These are phyloP conservation scores for Pangasius djambal DNA, from an alignment of 2,797 vertebrate species.

Conservation along the genomic window DNA sequence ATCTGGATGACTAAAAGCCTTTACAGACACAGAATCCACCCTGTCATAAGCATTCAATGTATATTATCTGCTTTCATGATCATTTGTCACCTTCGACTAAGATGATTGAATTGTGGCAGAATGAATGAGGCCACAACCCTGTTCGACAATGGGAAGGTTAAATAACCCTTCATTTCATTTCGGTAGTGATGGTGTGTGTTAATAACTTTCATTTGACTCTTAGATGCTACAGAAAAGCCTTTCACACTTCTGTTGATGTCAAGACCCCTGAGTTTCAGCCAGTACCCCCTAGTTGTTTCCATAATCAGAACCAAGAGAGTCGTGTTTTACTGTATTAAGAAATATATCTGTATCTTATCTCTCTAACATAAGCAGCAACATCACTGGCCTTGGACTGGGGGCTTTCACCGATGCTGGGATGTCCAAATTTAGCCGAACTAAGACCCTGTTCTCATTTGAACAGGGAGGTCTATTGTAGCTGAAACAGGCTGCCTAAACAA, in stretches of 20 bases:
- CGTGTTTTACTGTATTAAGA: not conserved
- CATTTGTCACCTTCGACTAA: not conserved
- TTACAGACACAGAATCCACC: not conserved
- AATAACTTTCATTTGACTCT: constrained; percentile 13
- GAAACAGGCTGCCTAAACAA: not conserved
- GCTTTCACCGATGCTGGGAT: not conserved
- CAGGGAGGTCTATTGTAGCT: not conserved
- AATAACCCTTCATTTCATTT: not conserved
- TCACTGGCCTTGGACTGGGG: not conserved
- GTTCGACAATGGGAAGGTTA: constrained; percentile 14
- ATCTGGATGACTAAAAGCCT: not conserved
- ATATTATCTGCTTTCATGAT: not conserved
- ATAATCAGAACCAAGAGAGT: not conserved
- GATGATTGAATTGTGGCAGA: not conserved
- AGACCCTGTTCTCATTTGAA: not conserved
- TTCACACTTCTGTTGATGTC: not conserved
- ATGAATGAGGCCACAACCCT: not conserved
- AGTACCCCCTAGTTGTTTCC: not conserved
- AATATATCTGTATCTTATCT: not conserved
- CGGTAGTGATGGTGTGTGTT: not conserved
- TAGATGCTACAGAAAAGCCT: not conserved
- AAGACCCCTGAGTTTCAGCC: not conserved
- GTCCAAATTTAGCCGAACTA: not conserved
- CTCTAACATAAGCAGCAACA: not conserved
- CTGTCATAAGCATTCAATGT: not conserved